Percentiles rank a stretch among this genome's conserved stretches.
Conservation (phyloP, 2,888 invertebrate genomes). For the Phragmatobia fuliginosa region DNA sequence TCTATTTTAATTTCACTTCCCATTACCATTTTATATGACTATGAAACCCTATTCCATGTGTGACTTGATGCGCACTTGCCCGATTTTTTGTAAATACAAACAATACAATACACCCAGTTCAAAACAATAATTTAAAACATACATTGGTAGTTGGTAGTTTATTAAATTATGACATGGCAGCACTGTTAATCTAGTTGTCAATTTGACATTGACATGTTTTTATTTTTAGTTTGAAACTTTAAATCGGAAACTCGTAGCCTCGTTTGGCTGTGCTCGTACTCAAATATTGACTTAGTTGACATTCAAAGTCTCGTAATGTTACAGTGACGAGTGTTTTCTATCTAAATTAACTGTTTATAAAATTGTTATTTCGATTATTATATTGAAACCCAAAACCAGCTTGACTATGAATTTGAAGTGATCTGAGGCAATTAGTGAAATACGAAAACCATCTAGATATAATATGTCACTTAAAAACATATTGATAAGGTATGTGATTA, state of each 20-base stretch:
- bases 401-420: background rate
- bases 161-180: background rate
- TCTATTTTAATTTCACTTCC: no score
- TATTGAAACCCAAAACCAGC: background rate
- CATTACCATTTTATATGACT: no score
- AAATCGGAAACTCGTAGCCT: no score
- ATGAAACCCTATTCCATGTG: no score
- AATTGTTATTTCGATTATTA: background rate
- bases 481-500: conserved; percentile 48
- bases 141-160: background rate
- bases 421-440: conserved; percentile 10
- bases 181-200: background rate
- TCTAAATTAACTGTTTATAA: background rate
- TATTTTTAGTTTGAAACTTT: no score
- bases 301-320: background rate
- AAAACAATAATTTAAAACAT: no score
- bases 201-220: background rate
- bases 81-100: no score
- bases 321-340: background rate
- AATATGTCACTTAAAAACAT: conserved; percentile 60
- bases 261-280: background rate
- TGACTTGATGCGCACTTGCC: no score
- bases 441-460: conserved; percentile 14
- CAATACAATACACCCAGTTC: no score
- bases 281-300: background rate